Conservation (phyloP, 2,888 invertebrate genomes). For the Rhyacophila evoluta region DNA sequence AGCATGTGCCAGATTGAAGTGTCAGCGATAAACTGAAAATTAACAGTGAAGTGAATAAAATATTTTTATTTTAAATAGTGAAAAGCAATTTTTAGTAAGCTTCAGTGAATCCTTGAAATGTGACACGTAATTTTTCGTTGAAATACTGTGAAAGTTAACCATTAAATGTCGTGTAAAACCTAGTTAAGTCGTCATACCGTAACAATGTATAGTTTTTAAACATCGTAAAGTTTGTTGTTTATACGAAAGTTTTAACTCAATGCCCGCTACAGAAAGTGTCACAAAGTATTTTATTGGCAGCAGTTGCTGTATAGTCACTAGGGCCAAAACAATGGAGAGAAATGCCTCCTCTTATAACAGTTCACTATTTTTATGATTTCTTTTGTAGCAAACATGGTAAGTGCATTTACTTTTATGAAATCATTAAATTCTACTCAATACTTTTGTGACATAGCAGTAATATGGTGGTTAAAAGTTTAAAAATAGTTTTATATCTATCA, state of each 20-base stretch:
- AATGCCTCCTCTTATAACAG: neutral
- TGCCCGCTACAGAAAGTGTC: neutral
- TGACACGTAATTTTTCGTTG: neutral
- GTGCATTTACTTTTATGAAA: neutral
- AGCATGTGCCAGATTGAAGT: neutral
- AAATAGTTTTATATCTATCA: no score
- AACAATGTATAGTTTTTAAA: neutral
- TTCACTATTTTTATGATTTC: neutral
- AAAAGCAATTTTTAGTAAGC: no score
- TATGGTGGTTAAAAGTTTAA: no score
- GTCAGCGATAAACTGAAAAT: no score
- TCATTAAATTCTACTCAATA: no score
- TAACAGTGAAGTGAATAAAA: no score
- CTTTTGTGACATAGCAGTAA: no score
- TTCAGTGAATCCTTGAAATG: neutral
- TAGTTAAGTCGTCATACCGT: neutral
- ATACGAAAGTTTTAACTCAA: neutral
- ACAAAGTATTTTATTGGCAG: neutral
- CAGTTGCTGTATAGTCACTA: neutral
- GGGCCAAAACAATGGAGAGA: neutral
- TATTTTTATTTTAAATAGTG: no score
- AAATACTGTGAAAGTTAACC: neutral
- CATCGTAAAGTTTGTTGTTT: neutral
- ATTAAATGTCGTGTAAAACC: neutral
- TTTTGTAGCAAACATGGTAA: neutral